Base-by-base conservation (phyloP, 2,113 vertebrate genomes). In the Grantiella picta region DNA sequence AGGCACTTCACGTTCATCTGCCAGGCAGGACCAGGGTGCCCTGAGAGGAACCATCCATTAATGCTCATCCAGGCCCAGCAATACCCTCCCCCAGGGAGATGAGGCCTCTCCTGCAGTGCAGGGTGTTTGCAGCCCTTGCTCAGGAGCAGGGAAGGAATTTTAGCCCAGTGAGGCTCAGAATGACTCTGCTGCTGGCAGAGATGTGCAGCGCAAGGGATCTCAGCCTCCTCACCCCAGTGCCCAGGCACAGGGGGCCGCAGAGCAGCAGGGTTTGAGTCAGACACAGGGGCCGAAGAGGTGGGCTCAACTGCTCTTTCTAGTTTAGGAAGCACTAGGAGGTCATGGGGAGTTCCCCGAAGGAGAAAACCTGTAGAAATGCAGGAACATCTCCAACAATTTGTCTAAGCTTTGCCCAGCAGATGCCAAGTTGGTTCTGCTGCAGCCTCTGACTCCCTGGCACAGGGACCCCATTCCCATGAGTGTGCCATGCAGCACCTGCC, bases 21-120 rank as follows among this genome's bases (percentile, higher is more conserved):
- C 12, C 75, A 44, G 85, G 82, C 50, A 73, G 80, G 92, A 91
- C 71, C 1, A 2, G 2, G 18, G 75, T 35, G 72, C 76, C 87
- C 96, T 97, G 69, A 73, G 52, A 75, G 91, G 85, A 96, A 89
- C 42, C 89, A 93, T 11, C 71, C 61, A 68, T 97, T 83, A 93
- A n/a, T 54, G 76, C 52, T 92, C 50, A 6, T 9, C 15, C 76
- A 65, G 71, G 36, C 82, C 68, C 15, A 45, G 73, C 12, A 65
- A 15, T 54, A 29, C 42, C 28, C 12, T 38, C 33, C 71, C 69
- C 2, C 65, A 49, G 50, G 0, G 7, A 69, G n/a, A 57, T 0
- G 3, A 25, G 42, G 45, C 3, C 1, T 22, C 35, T 69, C 40
- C 59, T 86, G 76, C 82, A 75, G 59, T 4, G 29, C 83, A 65